Evolutionary conservation across 1,140 invertebrate species (phyloP).

Genomic region (Nixonia krombeini): DNA sequence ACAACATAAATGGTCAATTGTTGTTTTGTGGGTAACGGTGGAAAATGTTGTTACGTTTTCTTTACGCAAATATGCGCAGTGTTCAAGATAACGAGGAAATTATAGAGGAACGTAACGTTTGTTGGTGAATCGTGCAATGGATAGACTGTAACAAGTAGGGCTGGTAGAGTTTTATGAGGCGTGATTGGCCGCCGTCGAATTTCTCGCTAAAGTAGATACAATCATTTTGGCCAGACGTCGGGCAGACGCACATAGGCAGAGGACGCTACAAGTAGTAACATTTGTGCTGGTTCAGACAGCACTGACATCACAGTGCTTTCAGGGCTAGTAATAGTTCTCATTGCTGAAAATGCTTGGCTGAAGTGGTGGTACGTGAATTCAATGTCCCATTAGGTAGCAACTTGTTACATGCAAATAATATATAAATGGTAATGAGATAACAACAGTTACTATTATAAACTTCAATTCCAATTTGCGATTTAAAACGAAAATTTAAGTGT

Average conservation of each 20-base stretch:
- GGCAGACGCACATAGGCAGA: background rate
- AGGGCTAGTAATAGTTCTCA: background rate
- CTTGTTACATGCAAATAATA: background rate
- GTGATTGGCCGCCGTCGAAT: background rate
- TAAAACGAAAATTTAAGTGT: too few species aligned
- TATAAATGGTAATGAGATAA: background rate
- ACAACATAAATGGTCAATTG: too few species aligned
- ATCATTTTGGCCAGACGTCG: background rate
- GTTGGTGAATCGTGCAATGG: background rate
- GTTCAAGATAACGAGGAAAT: too few species aligned
- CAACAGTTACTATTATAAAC: too few species aligned
- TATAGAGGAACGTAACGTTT: too few species aligned
- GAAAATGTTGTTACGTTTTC: too few species aligned
- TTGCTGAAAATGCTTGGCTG: background rate
- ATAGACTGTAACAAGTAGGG: background rate
- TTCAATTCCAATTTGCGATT: too few species aligned
- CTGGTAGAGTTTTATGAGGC: background rate
- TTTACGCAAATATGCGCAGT: too few species aligned
- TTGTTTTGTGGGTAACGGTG: too few species aligned
- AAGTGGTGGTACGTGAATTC: background rate
- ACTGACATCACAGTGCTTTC: background rate
- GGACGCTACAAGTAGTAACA: background rate
- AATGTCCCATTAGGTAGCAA: too few species aligned
- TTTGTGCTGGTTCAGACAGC: constrained; percentile 1
- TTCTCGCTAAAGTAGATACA: background rate